Evolutionary conservation across 2,888 invertebrate genomes (phyloP).

Genomic region (Apotomis capreana): DNA sequence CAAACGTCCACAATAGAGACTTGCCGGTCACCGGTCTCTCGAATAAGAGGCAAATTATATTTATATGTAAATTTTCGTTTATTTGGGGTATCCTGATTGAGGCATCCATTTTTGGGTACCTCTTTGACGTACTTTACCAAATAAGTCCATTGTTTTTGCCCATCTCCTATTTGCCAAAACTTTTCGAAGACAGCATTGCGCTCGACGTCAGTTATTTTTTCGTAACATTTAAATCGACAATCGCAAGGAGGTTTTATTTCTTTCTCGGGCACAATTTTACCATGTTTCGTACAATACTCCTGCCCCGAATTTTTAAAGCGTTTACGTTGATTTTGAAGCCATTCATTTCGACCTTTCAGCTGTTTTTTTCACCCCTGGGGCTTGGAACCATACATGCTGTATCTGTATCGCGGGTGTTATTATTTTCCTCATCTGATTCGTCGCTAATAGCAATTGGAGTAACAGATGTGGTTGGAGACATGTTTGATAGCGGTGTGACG

Average conservation of each 20-base stretch:
- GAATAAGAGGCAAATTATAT: background rate
- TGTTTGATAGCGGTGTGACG: too few species aligned
- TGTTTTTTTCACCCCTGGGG: background rate
- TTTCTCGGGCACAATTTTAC: background rate
- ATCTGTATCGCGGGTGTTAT: too few species aligned
- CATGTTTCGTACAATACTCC: background rate
- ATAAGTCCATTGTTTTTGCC: background rate
- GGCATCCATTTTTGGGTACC: background rate
- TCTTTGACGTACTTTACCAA: background rate
- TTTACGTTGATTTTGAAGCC: background rate
- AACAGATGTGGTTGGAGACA: too few species aligned
- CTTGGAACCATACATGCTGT: background rate
- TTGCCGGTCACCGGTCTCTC: too few species aligned
- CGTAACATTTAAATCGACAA: background rate
- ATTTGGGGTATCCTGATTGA: slow-evolving; percentile 1
- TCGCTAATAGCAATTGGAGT: too few species aligned
- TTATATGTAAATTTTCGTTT: background rate
- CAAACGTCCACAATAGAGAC: background rate
- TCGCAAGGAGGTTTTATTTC: background rate
- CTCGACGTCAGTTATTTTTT: background rate
- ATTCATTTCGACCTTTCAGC: background rate
- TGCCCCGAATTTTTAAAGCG: slow-evolving; percentile 1
- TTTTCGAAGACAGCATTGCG: background rate
- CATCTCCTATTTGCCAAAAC: background rate
- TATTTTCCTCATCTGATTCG: too few species aligned